phyloP scores from a whole-genome alignment of 1,140 invertebrate genomes.

The Drosophila pachea region DNA sequence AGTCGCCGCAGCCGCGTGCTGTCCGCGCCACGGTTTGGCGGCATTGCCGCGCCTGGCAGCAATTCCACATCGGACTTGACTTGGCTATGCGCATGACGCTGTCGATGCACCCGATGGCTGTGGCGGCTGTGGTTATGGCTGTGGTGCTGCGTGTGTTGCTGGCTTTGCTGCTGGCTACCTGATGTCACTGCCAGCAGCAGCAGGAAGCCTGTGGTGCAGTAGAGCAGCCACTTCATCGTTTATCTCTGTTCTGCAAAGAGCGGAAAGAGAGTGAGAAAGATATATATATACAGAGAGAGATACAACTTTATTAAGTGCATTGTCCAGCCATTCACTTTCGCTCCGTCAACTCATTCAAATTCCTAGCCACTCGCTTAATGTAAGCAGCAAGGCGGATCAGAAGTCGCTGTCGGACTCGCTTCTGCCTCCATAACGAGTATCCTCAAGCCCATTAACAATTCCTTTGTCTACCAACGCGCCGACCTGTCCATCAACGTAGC shows the following conservation, averaged over 20 bases:
- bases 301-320: constrained; percentile 59
- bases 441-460: constrained; percentile 58
- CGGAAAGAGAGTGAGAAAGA: constrained; percentile 10
- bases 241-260: constrained; percentile 7
- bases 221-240: constrained; percentile 30
- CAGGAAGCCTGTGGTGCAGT: constrained; percentile 47
- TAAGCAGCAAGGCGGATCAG: constrained; percentile 69
- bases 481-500: constrained; percentile 49
- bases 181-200: constrained; percentile 38
- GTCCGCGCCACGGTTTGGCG: constrained; percentile 24
- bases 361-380: constrained; percentile 66
- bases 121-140: constrained; percentile 37
- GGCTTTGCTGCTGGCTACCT: constrained; percentile 48
- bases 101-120: constrained; percentile 42
- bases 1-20: constrained; percentile 58
- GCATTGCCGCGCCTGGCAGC: constrained; percentile 57
- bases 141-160: constrained; percentile 11
- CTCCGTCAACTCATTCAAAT: constrained; percentile 56
- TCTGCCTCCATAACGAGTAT: constrained; percentile 18
- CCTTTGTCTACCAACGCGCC: constrained; percentile 58
- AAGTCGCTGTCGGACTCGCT: constrained; percentile 18
- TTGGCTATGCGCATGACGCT: constrained; percentile 42
- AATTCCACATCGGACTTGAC: constrained; percentile 60
- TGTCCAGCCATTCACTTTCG: constrained; percentile 38
- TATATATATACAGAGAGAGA: background rate